These are phyloP conservation scores for Dione juno DNA, from an alignment of 2,888 invertebrate species.

Conservation along the genomic window DNA sequence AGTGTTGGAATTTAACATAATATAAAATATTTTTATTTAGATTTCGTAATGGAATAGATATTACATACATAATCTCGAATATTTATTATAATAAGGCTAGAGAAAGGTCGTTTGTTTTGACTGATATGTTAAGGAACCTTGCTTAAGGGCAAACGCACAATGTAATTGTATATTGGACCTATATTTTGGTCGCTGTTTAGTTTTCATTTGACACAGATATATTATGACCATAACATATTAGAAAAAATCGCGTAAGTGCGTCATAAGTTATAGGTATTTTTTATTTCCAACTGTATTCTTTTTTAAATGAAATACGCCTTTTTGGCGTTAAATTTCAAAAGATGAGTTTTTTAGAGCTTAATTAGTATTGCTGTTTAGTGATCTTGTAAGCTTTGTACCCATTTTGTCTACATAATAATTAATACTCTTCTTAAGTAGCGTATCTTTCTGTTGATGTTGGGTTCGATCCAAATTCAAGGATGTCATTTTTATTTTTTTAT, in stretches of 20 bases:
- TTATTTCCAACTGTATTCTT: not conserved
- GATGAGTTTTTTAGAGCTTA: no score
- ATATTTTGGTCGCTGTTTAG: constrained; percentile 8
- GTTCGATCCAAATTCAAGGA: no score
- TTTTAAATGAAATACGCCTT: not conserved
- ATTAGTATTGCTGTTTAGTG: not conserved
- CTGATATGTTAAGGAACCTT: constrained; percentile 1
- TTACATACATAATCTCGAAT: not conserved
- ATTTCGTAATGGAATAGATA: not conserved
- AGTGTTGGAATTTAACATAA: not conserved
- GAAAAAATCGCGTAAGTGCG: not conserved
- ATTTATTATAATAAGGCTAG: not conserved
- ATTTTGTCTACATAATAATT: no score
- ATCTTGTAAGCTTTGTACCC: no score
- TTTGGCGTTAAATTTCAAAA: not conserved
- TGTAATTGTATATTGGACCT: not conserved
- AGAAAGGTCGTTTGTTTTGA: not conserved
- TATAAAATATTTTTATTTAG: not conserved
- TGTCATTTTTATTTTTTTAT: no score
- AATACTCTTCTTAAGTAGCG: no score
- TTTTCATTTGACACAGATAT: not conserved
- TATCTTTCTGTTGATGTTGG: no score
- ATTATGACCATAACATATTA: not conserved
- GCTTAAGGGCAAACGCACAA: constrained; percentile 6
- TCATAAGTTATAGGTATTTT: not conserved